Evolutionary conservation across 1,140 invertebrate species (phyloP).

Genomic region (Aleiodes sp.): DNA sequence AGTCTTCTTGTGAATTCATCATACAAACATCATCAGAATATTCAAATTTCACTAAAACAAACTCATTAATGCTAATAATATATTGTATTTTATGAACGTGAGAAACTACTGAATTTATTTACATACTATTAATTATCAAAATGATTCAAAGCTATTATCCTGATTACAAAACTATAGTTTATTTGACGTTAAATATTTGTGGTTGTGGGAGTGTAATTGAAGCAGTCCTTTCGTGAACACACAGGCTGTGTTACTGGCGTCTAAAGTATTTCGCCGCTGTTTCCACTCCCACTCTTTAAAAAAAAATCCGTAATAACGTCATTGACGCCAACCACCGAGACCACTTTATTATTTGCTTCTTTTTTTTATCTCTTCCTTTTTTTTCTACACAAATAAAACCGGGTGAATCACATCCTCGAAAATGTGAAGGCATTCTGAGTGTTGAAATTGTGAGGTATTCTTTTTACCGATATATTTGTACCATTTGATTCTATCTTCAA

Average conservation of each 20-base stretch:
- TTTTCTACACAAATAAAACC: background rate
- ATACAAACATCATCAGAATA: too few species aligned
- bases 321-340: slow-evolving; percentile 14
- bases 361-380: too few species aligned
- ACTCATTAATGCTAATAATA: background rate
- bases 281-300: background rate
- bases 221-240: background rate
- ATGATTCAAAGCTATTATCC: too few species aligned
- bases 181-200: background rate
- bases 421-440: background rate
- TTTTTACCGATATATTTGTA: background rate
- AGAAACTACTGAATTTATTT: background rate
- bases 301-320: slow-evolving; percentile 1
- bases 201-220: background rate
- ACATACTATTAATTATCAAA: background rate
- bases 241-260: slow-evolving; percentile 4
- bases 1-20: too few species aligned
- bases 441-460: background rate
- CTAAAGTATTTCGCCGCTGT: background rate
- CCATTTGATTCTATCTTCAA: too few species aligned
- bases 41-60: too few species aligned
- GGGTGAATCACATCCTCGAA: slow-evolving; percentile 13
- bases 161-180: too few species aligned
- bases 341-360: slow-evolving; percentile 12
- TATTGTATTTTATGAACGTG: background rate